Conservation (phyloP, 2,888 invertebrate genomes). For the Parascotia fuliginaria region DNA sequence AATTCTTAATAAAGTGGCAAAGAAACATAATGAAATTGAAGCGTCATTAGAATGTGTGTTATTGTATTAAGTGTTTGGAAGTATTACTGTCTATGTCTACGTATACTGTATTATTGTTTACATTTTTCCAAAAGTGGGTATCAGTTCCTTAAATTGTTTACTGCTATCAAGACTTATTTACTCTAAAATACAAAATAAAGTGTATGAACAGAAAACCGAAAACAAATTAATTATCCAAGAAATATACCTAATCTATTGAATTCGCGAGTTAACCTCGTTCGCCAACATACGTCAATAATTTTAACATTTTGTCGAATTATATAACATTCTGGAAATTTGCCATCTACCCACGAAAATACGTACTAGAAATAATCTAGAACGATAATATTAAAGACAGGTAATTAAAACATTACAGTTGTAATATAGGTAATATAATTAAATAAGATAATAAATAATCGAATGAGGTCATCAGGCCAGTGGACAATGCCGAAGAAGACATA, state of each 20-base stretch:
- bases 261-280: neutral
- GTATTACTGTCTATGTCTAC: too few relatives aligned
- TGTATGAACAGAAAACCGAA: too few relatives aligned
- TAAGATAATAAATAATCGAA: neutral
- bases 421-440: neutral
- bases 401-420: neutral
- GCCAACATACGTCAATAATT: slow-evolving; percentile 1
- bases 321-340: slow-evolving; percentile 20
- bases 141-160: too few relatives aligned
- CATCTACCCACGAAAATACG: slow-evolving; percentile 12
- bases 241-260: neutral
- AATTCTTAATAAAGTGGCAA: too few relatives aligned
- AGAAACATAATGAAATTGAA: too few relatives aligned
- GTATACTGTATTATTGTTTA: too few relatives aligned
- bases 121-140: too few relatives aligned
- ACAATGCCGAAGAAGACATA: slow-evolving; percentile 19
- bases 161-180: too few relatives aligned
- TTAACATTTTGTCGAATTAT: slow-evolving; percentile 19
- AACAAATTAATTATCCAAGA: too few relatives aligned
- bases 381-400: neutral
- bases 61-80: too few relatives aligned
- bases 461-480: neutral
- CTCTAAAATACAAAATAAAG: too few relatives aligned
- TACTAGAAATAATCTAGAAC: slow-evolving; percentile 8
- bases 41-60: too few relatives aligned